phyloP scores from a whole-genome alignment of 2,888 invertebrate genomes.

The Zele albiditarsus region DNA sequence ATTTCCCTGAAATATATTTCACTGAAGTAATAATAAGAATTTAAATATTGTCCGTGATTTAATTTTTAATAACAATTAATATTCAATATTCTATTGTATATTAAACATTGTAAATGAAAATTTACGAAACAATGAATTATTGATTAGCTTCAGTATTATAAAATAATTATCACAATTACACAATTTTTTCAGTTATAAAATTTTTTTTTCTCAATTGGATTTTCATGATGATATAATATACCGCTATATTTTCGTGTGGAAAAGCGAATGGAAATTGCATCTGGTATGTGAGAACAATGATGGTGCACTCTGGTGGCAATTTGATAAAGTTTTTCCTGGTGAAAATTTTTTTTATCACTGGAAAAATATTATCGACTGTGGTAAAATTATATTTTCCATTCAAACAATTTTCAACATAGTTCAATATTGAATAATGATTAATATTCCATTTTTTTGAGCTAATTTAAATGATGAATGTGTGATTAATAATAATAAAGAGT shows the following conservation, averaged over 20 bases:
- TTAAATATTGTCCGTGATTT: too few species aligned
- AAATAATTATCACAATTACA: too few species aligned
- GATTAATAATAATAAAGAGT: background rate
- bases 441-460: background rate
- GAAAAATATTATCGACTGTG: conserved; percentile 12
- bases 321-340: background rate
- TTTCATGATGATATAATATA: background rate
- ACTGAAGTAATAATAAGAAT: too few species aligned
- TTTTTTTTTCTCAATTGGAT: background rate
- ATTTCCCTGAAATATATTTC: too few species aligned
- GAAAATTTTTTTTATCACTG: background rate
- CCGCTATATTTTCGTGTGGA: too few species aligned
- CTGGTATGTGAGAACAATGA: background rate
- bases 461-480: background rate
- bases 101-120: too few species aligned
- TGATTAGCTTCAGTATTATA: too few species aligned
- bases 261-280: too few species aligned
- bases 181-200: too few species aligned
- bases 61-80: too few species aligned
- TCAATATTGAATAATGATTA: background rate
- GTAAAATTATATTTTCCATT: background rate
- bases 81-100: too few species aligned
- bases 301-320: conserved; percentile 5
- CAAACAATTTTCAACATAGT: background rate
- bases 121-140: too few species aligned